Evolutionary conservation across 2,888 invertebrate genomes (phyloP), one percentile per base, ranked within the genome.

Genomic region (Drosophila barbarae): DNA sequence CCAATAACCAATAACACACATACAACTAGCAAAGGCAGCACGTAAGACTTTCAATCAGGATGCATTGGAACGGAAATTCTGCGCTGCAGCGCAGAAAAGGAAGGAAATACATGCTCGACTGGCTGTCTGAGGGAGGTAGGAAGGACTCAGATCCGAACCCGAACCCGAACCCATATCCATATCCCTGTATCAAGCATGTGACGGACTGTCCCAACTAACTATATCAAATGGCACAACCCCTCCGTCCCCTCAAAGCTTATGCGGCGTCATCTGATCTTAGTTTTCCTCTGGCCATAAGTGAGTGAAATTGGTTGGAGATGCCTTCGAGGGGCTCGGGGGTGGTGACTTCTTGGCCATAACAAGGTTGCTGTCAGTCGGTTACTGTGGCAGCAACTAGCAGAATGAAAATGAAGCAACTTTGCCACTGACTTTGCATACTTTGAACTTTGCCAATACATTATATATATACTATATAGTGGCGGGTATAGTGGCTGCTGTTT

Each of bases 61-160:
- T 73, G 77, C 80, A 81, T 73, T 82, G 83, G 73, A 84, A 77
- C 73, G 85, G 80, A 80, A 84, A 79, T 84, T 84, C 79, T 78
- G 74, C 73, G 79, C 82, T 84, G 84, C 79, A 81, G 79, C 76
- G 76, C 82, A 80, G 72, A 81, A 69, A 73, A 74, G 76, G 77
- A 84, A 81, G 79, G 84, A 84, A 78, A 71, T 68, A 69, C 64
- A 78, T 69, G 79, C 74, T 73, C 67, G 69, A 76, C 30, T 74
- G 74, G 53, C 38, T 67, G 69, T 47, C 47, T 71, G 71, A 71
- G 28, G 56, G 61, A 57, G 28, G 56, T 61, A 57, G 41, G 28
- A 42, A 55, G 32, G 35, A 61, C n/a, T 9, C 42, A 5, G 23
- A 49, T 38, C 12, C 39, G 46, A 21, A n/a, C 38, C 18, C 18